Conservation (phyloP, 2,888 invertebrate genomes). For the Synanthedon tipuliformis region DNA sequence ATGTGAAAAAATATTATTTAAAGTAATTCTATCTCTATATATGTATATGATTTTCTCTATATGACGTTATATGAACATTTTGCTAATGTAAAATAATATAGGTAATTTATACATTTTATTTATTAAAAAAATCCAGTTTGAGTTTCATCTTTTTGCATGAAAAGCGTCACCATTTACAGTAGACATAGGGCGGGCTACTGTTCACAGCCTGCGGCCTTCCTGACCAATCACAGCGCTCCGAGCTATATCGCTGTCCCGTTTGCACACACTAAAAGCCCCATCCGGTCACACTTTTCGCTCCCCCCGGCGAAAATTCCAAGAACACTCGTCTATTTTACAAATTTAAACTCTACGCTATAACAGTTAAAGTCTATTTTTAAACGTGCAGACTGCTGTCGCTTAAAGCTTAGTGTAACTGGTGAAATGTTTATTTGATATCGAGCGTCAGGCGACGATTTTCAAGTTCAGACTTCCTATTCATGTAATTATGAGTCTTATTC, state of each 20-base stretch:
- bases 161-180: slow-evolving; percentile 58
- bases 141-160: slow-evolving; percentile 38
- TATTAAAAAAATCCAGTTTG: neutral
- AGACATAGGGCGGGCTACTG: slow-evolving; percentile 72
- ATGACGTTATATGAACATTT: neutral
- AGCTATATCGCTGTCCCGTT: slow-evolving; percentile 56
- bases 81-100: neutral
- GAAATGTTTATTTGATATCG: slow-evolving; percentile 67
- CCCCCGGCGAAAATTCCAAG: slow-evolving; percentile 67
- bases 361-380: slow-evolving; percentile 30
- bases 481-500: slow-evolving; percentile 55
- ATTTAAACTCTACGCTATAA: slow-evolving; percentile 22
- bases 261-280: slow-evolving; percentile 26
- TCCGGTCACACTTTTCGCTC: slow-evolving; percentile 46
- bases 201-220: slow-evolving; percentile 71
- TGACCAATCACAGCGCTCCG: slow-evolving; percentile 71
- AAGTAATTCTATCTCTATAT: too few relatives aligned
- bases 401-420: slow-evolving; percentile 40
- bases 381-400: slow-evolving; percentile 24
- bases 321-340: slow-evolving; percentile 26
- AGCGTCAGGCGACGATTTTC: slow-evolving; percentile 70
- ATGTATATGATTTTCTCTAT: neutral
- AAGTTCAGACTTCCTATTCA: slow-evolving; percentile 64
- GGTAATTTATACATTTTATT: neutral
- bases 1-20: too few relatives aligned